Evolutionary conservation across 2,888 invertebrate genomes (phyloP).

Genomic region (Tinea semifulvella): DNA sequence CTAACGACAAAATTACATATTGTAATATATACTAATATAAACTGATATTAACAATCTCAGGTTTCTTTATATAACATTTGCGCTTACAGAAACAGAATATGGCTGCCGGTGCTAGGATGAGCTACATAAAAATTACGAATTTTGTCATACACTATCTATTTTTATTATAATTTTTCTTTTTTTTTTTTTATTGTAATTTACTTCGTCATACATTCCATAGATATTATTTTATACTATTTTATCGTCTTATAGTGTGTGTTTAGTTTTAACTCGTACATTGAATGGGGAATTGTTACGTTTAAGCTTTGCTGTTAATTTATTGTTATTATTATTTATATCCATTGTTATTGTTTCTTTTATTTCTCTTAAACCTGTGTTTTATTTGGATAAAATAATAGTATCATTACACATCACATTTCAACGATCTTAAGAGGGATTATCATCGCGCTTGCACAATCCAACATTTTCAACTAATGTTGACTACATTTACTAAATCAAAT

Average conservation of each 20-base stretch:
- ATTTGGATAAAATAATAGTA: too few species aligned
- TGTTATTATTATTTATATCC: slow-evolving; percentile 22
- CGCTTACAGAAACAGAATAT: too few species aligned
- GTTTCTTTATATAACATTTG: too few species aligned
- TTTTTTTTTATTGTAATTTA: slow-evolving; percentile 19
- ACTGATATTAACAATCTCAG: too few species aligned
- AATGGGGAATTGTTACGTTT: slow-evolving; percentile 66
- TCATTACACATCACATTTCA: too few species aligned
- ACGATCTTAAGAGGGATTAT: too few species aligned
- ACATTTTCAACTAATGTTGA: too few species aligned
- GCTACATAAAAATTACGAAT: slow-evolving; percentile 1
- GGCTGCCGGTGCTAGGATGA: slow-evolving; percentile 9
- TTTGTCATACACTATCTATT: slow-evolving; percentile 5
- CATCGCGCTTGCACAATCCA: too few species aligned
- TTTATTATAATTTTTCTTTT: slow-evolving; percentile 13
- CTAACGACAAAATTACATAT: too few species aligned
- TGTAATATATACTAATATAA: too few species aligned
- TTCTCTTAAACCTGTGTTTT: too few species aligned
- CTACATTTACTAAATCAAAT: too few species aligned
- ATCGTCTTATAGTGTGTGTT: slow-evolving; percentile 5
- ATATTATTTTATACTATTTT: slow-evolving; percentile 24
- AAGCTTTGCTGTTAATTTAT: slow-evolving; percentile 41
- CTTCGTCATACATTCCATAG: slow-evolving; percentile 37
- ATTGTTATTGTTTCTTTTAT: slow-evolving; percentile 29
- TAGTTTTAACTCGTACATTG: slow-evolving; percentile 26